Base-by-base conservation (phyloP, 2,888 invertebrate species). In the Micropterix aruncella region DNA sequence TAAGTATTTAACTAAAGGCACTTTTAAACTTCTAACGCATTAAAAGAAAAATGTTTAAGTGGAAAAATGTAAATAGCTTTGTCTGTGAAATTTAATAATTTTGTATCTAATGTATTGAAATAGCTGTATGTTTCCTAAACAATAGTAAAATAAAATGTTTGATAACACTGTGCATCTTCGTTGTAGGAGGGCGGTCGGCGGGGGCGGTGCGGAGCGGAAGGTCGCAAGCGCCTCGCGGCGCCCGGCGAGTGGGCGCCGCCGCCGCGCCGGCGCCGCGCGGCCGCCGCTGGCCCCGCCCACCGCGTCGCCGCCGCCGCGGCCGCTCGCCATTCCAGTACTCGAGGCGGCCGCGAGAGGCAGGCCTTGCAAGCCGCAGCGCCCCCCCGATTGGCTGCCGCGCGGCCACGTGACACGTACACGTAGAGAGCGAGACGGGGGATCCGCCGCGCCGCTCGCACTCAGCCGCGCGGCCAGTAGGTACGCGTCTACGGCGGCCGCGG, bases 261-360 rank as follows among this genome's bases (percentile, higher is more conserved):
- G 42, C 27, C 7, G 27, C 27, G 27, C 27, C 5, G 5, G 27
- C 27, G 27, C 12, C 27, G 27, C 12, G 5, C 42, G 16, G 56
- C 53, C 52, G 51, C 50, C 47, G 46, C 47, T 16, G 47, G 46
- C 52, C 45, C 45, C 43, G 41, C 19, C 37, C 44, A 37, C 42
- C 41, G 36, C 18, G 46, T 19, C 44, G 38, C 19, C n/a, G 19
- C 39, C 16, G 37, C 17, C 37, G 18, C 19, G 27, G 41, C 18
- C 37, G 16, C 12, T 17, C 19, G 37, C 27, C 27, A 27, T 27
- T 27, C 27, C 7, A 12, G 27, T 12, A 27, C 7, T 12, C 5
- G 27, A 27, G 27, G 12, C 27, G 27, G 27, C 12, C 27, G 27
- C 27, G 27, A 12, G 27, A 27, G 27, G 27, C 27, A 27, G 27